phyloP scores from a whole-genome alignment of 2,888 invertebrate species.

The Leistus spinibarbis region DNA sequence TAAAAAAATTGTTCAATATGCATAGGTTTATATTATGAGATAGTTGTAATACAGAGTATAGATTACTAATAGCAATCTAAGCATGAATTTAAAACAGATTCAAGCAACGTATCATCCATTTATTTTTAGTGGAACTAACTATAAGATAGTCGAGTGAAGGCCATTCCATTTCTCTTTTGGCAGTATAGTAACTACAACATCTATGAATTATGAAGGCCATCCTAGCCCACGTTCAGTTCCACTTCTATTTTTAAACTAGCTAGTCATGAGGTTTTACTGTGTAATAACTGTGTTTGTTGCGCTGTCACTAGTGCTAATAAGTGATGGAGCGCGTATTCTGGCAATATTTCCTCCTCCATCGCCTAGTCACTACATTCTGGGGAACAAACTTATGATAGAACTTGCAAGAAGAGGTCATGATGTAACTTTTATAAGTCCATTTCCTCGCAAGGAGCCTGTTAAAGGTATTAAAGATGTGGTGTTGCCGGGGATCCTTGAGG shows the following conservation, averaged over 20 bases:
- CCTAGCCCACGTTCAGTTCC: background rate
- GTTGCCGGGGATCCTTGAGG: conserved; percentile 39
- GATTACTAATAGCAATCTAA: too few species aligned
- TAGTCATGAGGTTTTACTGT: background rate
- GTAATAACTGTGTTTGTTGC: background rate
- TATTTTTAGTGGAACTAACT: too few species aligned
- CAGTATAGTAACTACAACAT: too few species aligned
- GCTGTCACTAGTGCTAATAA: background rate
- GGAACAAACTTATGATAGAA: conserved; percentile 46
- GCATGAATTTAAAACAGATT: too few species aligned
- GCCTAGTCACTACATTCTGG: conserved; percentile 47
- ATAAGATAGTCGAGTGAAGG: too few species aligned
- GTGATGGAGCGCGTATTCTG: conserved; percentile 41
- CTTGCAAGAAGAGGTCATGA: conserved; percentile 55
- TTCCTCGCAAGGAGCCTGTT: conserved; percentile 50
- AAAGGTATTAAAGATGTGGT: conserved; percentile 56
- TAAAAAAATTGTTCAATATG: too few species aligned
- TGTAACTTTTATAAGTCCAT: conserved; percentile 51
- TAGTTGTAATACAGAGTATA: too few species aligned
- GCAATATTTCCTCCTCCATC: conserved; percentile 46
- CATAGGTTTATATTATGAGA: too few species aligned
- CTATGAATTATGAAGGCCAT: background rate
- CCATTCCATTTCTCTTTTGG: too few species aligned
- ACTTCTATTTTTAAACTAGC: background rate
- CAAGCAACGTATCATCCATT: too few species aligned